Conservation (phyloP, 2,888 invertebrate genomes). For the Eucriotettix oculatus region DNA sequence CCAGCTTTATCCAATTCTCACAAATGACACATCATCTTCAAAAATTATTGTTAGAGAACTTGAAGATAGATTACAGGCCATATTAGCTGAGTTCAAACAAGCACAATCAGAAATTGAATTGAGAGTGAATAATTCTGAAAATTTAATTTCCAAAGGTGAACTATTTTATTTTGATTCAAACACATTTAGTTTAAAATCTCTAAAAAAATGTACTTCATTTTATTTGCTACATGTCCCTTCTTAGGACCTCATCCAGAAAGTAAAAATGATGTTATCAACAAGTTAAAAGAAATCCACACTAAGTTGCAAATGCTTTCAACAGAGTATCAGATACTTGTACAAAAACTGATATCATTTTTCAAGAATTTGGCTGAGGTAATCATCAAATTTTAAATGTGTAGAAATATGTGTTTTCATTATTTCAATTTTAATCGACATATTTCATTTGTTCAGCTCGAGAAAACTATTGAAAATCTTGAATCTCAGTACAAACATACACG, state of each 20-base stretch:
- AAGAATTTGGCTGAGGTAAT: constrained; percentile 41
- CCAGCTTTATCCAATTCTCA: constrained; percentile 59
- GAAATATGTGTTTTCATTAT: too few relatives aligned
- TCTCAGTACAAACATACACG: constrained; percentile 24
- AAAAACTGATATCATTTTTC: constrained; percentile 53
- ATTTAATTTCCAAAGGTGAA: constrained; percentile 41
- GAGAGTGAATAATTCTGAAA: constrained; percentile 47
- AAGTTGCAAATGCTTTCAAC: constrained; percentile 47
- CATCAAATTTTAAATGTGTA: background rate
- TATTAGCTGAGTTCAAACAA: constrained; percentile 40
- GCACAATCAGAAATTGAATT: constrained; percentile 50
- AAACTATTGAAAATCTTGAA: constrained; percentile 39
- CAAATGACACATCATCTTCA: constrained; percentile 40
- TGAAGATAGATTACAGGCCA: constrained; percentile 35
- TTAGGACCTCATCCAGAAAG: constrained; percentile 27
- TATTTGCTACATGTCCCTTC: background rate
- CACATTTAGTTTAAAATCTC: background rate
- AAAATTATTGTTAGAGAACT: constrained; percentile 37
- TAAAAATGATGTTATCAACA: constrained; percentile 43
- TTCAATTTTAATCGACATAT: background rate
- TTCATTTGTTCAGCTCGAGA: constrained; percentile 32
- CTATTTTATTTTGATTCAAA: constrained; percentile 13
- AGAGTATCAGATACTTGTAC: constrained; percentile 53
- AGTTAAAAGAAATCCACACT: constrained; percentile 46
- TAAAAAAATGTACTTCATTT: too few relatives aligned